These are phyloP conservation scores for Manis pentadactyla DNA, from an alignment of 2,797 vertebrate species.

Conservation along the genomic window DNA sequence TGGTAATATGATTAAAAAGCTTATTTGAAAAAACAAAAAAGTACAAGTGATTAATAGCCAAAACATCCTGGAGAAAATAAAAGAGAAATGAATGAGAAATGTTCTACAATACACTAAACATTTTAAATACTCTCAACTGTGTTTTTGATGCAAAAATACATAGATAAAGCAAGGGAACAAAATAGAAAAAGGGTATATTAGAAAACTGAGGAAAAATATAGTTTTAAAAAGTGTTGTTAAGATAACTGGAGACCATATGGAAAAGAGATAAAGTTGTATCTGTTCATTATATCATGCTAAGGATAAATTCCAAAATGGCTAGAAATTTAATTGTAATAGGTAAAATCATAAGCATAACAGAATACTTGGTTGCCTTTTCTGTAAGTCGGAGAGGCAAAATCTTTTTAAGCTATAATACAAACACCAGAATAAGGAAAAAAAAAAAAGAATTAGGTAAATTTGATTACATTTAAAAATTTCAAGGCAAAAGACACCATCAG, in stretches of 20 bases:
- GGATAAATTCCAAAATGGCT: neutral
- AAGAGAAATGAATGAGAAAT: neutral
- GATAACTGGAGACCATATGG: neutral
- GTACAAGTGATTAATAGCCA: neutral
- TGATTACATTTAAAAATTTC: neutral
- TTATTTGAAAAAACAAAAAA: neutral
- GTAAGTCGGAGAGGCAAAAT: neutral
- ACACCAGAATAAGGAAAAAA: neutral
- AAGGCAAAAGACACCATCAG: neutral
- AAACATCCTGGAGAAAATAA: neutral
- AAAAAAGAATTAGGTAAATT: neutral
- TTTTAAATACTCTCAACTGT: neutral
- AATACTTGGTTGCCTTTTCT: neutral
- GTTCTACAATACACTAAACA: neutral
- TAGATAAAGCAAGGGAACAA: neutral
- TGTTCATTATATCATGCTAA: neutral
- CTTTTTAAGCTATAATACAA: neutral
- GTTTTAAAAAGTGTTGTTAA: neutral
- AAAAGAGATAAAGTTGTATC: neutral
- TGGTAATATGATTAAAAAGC: neutral
- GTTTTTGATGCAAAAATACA: neutral
- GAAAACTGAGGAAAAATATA: neutral
- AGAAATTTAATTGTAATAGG: neutral
- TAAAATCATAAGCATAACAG: neutral
- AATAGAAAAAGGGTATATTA: neutral